Conservation (phyloP, 2,888 invertebrate species). For the Morpho helenor region DNA sequence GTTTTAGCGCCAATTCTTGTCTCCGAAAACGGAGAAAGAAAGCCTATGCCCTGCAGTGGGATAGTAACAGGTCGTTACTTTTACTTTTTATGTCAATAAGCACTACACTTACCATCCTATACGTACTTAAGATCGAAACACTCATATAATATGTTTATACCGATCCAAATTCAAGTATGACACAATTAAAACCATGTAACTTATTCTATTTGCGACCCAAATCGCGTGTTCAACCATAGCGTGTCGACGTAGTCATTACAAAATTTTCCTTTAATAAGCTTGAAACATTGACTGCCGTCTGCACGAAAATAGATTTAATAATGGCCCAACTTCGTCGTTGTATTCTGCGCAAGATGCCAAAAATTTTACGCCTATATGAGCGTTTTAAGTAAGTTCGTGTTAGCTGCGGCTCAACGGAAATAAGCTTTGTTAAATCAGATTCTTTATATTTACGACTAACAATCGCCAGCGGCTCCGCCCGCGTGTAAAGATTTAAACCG, state of each 20-base stretch:
- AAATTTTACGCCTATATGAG: slow-evolving; percentile 33
- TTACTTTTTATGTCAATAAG: too few species aligned
- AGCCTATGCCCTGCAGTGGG: too few species aligned
- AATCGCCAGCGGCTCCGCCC: too few species aligned
- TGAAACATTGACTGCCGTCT: slow-evolving; percentile 63
- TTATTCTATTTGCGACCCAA: slow-evolving; percentile 22
- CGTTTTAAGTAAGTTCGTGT: not conserved
- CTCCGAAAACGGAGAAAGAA: too few species aligned
- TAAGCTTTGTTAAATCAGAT: slow-evolving; percentile 20
- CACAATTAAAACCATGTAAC: not conserved
- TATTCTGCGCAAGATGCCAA: slow-evolving; percentile 62
- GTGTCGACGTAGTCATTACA: slow-evolving; percentile 71
- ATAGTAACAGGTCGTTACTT: too few species aligned
- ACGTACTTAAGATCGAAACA: too few species aligned
- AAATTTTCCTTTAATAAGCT: slow-evolving; percentile 72
- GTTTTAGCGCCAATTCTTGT: too few species aligned
- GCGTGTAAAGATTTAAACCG: too few species aligned
- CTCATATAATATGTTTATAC: too few species aligned
- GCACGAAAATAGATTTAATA: slow-evolving; percentile 73
- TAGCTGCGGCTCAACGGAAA: slow-evolving; percentile 92
- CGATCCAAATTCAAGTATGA: too few species aligned
- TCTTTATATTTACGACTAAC: slow-evolving; percentile 13
- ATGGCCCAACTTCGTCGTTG: slow-evolving; percentile 58
- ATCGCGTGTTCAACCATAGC: slow-evolving; percentile 61
- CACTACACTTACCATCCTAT: too few species aligned